A percentile compares a stretch with the other conserved stretches of the same genome.
Evolutionary conservation across 2,888 invertebrate genomes (phyloP).

Genomic region (Drosophila mercatorum): DNA sequence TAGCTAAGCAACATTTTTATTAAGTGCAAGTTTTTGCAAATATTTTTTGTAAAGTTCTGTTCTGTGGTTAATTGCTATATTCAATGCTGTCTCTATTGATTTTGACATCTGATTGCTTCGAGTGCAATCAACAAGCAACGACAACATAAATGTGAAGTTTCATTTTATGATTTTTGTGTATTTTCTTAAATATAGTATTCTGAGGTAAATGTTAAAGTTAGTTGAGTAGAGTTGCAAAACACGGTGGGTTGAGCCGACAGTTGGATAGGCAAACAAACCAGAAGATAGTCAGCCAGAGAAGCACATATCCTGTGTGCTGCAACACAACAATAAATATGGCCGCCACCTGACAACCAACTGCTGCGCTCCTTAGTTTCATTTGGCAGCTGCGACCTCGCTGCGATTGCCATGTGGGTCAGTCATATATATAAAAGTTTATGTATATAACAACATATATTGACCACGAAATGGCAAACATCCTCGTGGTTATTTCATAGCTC

Average conservation of each 20-base stretch:
- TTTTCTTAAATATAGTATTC: not conserved
- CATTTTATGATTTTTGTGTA: not conserved
- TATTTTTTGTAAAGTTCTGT: constrained; percentile 6
- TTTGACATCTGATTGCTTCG: constrained; percentile 26
- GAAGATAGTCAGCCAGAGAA: constrained; percentile 6
- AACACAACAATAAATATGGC: constrained; percentile 37
- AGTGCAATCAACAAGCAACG: not conserved
- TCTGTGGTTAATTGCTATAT: constrained; percentile 38
- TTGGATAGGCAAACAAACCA: not conserved
- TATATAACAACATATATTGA: constrained; percentile 51
- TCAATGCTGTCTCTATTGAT: constrained; percentile 34
- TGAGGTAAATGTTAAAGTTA: not conserved
- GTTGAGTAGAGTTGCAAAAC: not conserved
- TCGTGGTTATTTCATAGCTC: constrained; percentile 65
- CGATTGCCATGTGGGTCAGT: constrained; percentile 62
- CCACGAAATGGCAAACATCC: constrained; percentile 71
- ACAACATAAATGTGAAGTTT: not conserved
- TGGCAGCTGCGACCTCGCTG: constrained; percentile 25
- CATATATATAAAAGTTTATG: constrained; percentile 18
- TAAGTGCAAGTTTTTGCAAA: not conserved
- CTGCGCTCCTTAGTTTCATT: constrained; percentile 21
- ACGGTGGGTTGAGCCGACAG: not conserved
- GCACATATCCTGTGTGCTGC: constrained; percentile 27
- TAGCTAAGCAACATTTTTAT: not conserved
- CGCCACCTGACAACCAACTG: constrained; percentile 36